phyloP scores from a whole-genome alignment of 2,888 invertebrate genomes.

The Ctena decussata region DNA sequence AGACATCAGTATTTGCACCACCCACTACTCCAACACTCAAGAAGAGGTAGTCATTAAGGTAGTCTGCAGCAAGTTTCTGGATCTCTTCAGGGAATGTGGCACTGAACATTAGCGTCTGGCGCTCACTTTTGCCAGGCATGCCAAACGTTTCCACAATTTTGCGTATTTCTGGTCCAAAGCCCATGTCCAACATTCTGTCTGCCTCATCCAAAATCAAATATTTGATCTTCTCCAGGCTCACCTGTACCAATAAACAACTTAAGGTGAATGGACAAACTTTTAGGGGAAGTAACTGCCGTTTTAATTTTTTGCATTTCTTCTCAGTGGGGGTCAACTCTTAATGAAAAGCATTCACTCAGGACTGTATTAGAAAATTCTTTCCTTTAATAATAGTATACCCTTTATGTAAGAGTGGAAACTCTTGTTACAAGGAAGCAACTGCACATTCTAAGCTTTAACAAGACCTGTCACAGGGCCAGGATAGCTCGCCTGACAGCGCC shows the following conservation, averaged over 20 bases:
- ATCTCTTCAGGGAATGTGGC: slow-evolving; percentile 92
- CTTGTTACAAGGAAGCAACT: too few relatives aligned
- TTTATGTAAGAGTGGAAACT: too few relatives aligned
- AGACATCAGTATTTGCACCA: slow-evolving; percentile 96
- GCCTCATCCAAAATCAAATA: slow-evolving; percentile 94
- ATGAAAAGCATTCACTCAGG: too few relatives aligned
- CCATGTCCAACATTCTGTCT: slow-evolving; percentile 93
- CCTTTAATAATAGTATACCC: too few relatives aligned
- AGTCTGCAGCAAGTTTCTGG: slow-evolving; percentile 93
- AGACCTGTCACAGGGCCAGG: too few relatives aligned
- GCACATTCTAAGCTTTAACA: background rate
- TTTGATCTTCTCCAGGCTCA: slow-evolving; percentile 88
- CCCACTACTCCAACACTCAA: slow-evolving; percentile 97
- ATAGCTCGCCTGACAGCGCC: too few relatives aligned
- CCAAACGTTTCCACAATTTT: slow-evolving; percentile 81
- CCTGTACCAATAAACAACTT: slow-evolving; percentile 68
- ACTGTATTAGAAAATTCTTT: too few relatives aligned
- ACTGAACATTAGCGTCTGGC: slow-evolving; percentile 91
- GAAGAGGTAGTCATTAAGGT: slow-evolving; percentile 93
- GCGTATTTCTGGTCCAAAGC: slow-evolving; percentile 88
- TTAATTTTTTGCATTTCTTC: too few relatives aligned
- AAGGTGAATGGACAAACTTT: too few relatives aligned
- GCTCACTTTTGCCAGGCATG: slow-evolving; percentile 83
- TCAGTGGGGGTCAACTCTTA: too few relatives aligned
- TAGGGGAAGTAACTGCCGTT: too few relatives aligned